These are phyloP conservation scores for Heliothis peltigera DNA, from an alignment of 2,888 invertebrate species.

Conservation along the genomic window DNA sequence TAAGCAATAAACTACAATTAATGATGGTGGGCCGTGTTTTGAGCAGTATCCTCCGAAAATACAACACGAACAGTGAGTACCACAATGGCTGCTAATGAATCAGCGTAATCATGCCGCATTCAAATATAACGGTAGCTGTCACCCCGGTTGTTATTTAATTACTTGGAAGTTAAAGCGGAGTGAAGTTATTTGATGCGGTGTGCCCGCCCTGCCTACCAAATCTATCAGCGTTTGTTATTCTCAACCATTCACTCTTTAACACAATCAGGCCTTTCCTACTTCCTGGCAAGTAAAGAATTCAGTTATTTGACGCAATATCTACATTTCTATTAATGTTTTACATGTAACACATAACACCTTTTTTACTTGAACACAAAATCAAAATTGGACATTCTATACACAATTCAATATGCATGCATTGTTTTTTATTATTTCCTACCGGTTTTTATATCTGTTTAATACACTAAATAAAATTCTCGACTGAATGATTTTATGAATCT, in stretches of 20 bases:
- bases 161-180: constrained; percentile 41
- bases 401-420: not conserved
- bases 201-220: constrained; percentile 12
- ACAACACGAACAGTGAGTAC: constrained; percentile 74
- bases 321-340: not conserved
- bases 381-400: not conserved
- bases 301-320: not conserved
- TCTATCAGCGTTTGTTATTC: constrained; percentile 37
- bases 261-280: constrained; percentile 11
- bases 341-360: too few relatives aligned
- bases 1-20: constrained; percentile 71
- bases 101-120: constrained; percentile 47
- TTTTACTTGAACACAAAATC: not conserved
- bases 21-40: constrained; percentile 78
- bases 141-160: constrained; percentile 54
- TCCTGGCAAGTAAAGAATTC: not conserved
- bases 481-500: not conserved
- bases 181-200: constrained; percentile 47
- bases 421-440: not conserved
- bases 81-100: constrained; percentile 58
- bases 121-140: constrained; percentile 46
- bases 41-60: constrained; percentile 73
- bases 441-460: not conserved
- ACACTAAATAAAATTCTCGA: not conserved
- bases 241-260: constrained; percentile 32